Conservation (phyloP, 2,888 invertebrate species). For the Drosophila cyrtoloma region DNA sequence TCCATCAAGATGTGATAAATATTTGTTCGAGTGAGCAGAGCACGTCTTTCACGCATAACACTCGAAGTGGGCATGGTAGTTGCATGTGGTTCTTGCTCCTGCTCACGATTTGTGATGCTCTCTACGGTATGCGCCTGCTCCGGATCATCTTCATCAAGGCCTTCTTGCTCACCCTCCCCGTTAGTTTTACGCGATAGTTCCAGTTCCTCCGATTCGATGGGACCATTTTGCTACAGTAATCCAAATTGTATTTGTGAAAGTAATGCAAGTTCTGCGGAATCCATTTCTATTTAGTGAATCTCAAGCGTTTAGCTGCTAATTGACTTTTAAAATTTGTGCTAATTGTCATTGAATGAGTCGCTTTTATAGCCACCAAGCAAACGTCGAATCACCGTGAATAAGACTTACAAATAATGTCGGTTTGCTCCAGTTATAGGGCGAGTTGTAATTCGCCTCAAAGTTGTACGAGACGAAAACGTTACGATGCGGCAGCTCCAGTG, state of each 20-base stretch:
- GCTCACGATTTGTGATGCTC: constrained; percentile 4
- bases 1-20: constrained; percentile 75
- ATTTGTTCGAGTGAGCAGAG: constrained; percentile 66
- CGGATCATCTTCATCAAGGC: not conserved
- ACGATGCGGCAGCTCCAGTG: constrained; percentile 89
- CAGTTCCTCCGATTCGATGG: constrained; percentile 62
- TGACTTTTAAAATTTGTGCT: constrained; percentile 52
- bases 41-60: constrained; percentile 46
- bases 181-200: constrained; percentile 59
- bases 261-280: constrained; percentile 7
- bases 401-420: constrained; percentile 80
- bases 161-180: constrained; percentile 3
- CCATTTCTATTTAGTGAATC: constrained; percentile 7
- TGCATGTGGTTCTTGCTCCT: constrained; percentile 5
- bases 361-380: constrained; percentile 47
- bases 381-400: constrained; percentile 9
- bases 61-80: constrained; percentile 3
- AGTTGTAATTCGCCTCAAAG: constrained; percentile 89
- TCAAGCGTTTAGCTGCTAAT: constrained; percentile 57
- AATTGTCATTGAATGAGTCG: constrained; percentile 43
- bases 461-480: constrained; percentile 91
- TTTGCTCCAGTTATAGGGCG: constrained; percentile 86
- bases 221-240: constrained; percentile 66
- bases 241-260: constrained; percentile 18
- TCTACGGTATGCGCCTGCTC: not conserved